Percentiles rank a stretch among this genome's conserved stretches.
These are phyloP conservation scores for Petaurus breviceps DNA, from an alignment of 2,113 vertebrate species.

Conservation along the genomic window DNA sequence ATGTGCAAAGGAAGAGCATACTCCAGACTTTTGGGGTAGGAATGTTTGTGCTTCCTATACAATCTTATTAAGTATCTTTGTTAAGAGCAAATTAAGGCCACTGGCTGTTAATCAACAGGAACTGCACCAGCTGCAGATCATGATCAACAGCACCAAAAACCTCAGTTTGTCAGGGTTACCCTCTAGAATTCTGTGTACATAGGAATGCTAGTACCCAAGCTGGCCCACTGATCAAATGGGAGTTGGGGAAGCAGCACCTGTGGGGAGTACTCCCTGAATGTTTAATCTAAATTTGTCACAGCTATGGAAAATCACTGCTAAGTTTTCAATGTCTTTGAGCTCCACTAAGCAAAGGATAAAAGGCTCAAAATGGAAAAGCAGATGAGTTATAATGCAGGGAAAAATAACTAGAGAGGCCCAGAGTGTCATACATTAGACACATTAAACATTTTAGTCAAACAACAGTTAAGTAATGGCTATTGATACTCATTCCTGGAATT, in stretches of 20 bases:
- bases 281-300: conserved; percentile 31
- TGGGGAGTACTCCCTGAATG: not conserved
- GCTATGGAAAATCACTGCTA: conserved; percentile 15
- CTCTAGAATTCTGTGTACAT: not conserved
- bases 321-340: conserved; percentile 32
- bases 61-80: not conserved
- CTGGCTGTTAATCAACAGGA: not conserved
- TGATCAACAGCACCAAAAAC: not conserved
- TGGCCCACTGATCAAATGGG: not conserved
- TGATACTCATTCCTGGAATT: not conserved
- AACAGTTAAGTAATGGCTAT: not conserved
- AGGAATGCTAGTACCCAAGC: not conserved
- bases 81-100: not conserved
- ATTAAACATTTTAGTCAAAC: conserved; percentile 24
- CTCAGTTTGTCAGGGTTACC: not conserved
- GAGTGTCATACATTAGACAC: not conserved
- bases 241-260: not conserved
- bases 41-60: not conserved
- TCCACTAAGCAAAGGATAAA: conserved; percentile 52
- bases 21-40: not conserved
- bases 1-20: not conserved
- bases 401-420: not conserved
- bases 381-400: not conserved
- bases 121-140: not conserved
- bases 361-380: conserved; percentile 15